Evolutionary conservation across 2,113 vertebrate species (phyloP).

Genomic region (Vanacampus margaritifer): DNA sequence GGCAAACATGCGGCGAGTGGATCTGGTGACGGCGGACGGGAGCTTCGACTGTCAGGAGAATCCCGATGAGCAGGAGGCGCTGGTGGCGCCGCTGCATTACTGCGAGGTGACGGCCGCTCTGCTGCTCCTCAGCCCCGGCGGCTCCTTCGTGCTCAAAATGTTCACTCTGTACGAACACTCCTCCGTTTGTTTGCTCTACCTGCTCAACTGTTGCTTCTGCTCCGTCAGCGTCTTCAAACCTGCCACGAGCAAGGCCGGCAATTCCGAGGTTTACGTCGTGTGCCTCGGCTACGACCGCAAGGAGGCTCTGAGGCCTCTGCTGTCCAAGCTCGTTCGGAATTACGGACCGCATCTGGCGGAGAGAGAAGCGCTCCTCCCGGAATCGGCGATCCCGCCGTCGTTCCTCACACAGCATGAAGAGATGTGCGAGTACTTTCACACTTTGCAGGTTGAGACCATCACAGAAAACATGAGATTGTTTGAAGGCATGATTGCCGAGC

Average conservation of each 20-base stretch:
- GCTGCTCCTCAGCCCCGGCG: conserved; percentile 77
- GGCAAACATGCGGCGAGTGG: conserved; percentile 73
- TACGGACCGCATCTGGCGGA: conserved; percentile 77
- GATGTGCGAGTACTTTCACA: conserved; percentile 84
- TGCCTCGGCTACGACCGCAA: conserved; percentile 80
- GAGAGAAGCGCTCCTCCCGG: conserved; percentile 80
- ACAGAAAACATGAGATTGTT: conserved; percentile 88
- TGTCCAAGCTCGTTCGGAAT: conserved; percentile 83
- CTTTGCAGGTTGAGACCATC: conserved; percentile 83
- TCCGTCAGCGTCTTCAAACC: conserved; percentile 89
- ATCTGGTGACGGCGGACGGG: conserved; percentile 92
- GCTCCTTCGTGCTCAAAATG: conserved; percentile 95
- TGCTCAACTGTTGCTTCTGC: conserved; percentile 86
- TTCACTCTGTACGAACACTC: conserved; percentile 93
- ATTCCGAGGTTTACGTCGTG: conserved; percentile 90
- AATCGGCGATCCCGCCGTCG: conserved; percentile 73
- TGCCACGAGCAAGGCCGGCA: conserved; percentile 93
- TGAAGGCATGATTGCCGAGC: conserved; percentile 62
- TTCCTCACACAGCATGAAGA: conserved; percentile 82
- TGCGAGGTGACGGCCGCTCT: conserved; percentile 87
- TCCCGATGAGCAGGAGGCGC: conserved; percentile 90
- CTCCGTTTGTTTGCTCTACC: conserved; percentile 86
- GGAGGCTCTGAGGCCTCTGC: conserved; percentile 71
- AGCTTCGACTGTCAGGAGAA: conserved; percentile 97
- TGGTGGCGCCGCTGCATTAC: conserved; percentile 87